Base-by-base conservation (phyloP, 30 jellyfish, hydroid and myxozoan genomes). In the Hydractinia echinata region DNA sequence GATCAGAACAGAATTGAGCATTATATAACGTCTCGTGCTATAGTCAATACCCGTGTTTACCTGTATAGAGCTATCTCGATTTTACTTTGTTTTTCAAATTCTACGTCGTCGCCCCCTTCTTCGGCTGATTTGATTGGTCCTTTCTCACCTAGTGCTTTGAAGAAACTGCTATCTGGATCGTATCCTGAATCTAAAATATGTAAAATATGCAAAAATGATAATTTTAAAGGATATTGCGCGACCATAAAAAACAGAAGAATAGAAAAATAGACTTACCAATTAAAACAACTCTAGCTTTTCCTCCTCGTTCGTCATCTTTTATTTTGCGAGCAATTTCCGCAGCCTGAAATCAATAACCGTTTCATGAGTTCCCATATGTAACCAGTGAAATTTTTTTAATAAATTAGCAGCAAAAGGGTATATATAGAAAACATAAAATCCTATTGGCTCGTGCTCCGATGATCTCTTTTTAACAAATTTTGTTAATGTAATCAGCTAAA, bases 41-140 rank as follows among this genome's bases (percentile, higher is more conserved):
- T 30, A 30, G 44, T 2, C 44, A 30, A 30, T 30, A 30, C 44
- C 44, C 18, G 19, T 15, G 5, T 67, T 20, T 49, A 91, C 98
- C 98, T 91, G 87, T 91, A 91, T 66, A 91, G 73, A 15, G 68
- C 86, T 61, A 91, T 85, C 56, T 91, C 96, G 9, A 72, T 86
- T 83, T 77, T 78, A 62, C 70, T 82, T 74, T 86, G 61, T 49
- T 79, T 86, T 62, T 91, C 98, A 68, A 76, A 82, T 66, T 91
- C 98, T 19, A 92, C 55, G 60, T 91, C 98, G 72, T 91, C 98
- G 4, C 98, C 98, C 10, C 96, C 98, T 79, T 91, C 98, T 49
- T 91, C 98, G 11, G 98, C 98, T 19, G 98, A 82, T 72, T 72
- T 72, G 49, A 91, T 86, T 19, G 89, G 91, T 14, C 98, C 98